These are phyloP conservation scores for Pelmatolapia mariae DNA, from an alignment of 2,113 vertebrate species.

Conservation along the genomic window DNA sequence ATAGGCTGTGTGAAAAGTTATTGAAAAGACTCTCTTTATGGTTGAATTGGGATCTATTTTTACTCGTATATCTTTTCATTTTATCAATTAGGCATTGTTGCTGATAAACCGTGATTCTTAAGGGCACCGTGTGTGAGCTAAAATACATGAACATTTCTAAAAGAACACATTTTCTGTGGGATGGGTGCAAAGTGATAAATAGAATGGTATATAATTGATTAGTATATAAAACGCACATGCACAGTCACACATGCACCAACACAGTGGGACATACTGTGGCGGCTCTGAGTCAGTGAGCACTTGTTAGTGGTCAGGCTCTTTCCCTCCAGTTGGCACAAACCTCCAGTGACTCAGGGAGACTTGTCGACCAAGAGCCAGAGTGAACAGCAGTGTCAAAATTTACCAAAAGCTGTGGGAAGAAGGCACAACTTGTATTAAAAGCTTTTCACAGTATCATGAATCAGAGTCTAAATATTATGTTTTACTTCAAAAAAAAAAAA, in stretches of 20 bases:
- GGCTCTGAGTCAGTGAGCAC: slow-evolving; percentile 72
- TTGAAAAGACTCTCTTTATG: background rate
- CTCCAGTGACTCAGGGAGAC: slow-evolving; percentile 65
- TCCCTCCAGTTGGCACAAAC: slow-evolving; percentile 62
- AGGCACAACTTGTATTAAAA: slow-evolving; percentile 2
- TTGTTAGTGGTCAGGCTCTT: slow-evolving; percentile 72
- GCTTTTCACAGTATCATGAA: slow-evolving; percentile 18
- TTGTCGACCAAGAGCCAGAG: slow-evolving; percentile 52
- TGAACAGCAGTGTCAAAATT: slow-evolving; percentile 67
- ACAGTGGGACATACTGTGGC: slow-evolving; percentile 57
- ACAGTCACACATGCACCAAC: slow-evolving; percentile 5
- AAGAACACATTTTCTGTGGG: slow-evolving; percentile 61
- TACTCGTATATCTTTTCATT: background rate
- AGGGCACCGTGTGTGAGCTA: background rate
- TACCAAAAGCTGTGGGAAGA: slow-evolving; percentile 43
- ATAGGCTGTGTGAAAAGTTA: background rate
- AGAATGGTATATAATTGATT: slow-evolving; percentile 39
- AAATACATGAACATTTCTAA: background rate
- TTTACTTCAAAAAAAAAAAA: background rate
- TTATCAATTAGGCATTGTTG: background rate
- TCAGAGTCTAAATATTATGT: background rate
- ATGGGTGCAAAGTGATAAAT: slow-evolving; percentile 47
- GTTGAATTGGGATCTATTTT: background rate
- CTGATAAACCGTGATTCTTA: background rate
- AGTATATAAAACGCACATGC: slow-evolving; percentile 20